Percentiles rank a stretch among this genome's conserved stretches.
Conservation (phyloP, 2,888 invertebrate species). For the Parelbella ahira region DNA sequence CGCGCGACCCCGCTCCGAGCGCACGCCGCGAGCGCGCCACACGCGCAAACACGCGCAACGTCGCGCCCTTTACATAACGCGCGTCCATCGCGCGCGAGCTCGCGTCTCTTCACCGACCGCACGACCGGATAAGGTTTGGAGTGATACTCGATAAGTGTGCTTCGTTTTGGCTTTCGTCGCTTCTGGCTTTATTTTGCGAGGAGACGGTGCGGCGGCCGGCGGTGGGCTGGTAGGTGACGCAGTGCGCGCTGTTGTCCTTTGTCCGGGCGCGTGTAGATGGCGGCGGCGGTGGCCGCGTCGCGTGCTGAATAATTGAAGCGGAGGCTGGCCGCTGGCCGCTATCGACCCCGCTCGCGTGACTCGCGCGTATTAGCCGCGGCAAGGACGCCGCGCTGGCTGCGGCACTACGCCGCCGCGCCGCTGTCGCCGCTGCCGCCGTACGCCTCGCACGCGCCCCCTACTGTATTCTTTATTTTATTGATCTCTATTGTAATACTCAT, state of each 20-base stretch:
- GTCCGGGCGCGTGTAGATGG: constrained; percentile 58
- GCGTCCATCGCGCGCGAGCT: constrained; percentile 58
- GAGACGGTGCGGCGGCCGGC: constrained; percentile 48
- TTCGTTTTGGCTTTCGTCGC: constrained; percentile 44
- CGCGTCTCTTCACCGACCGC: constrained; percentile 39
- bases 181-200: constrained; percentile 41
- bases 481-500: constrained; percentile 4
- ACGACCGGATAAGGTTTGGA: constrained; percentile 47
- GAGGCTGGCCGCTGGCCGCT: constrained; percentile 74
- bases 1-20: constrained; percentile 75
- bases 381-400: constrained; percentile 77
- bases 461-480: constrained; percentile 26
- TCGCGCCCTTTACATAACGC: constrained; percentile 77
- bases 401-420: constrained; percentile 49
- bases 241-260: constrained; percentile 57
- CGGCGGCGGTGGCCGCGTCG: constrained; percentile 55
- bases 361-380: constrained; percentile 62
- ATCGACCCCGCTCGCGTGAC: constrained; percentile 78
- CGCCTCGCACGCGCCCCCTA: constrained; percentile 35
- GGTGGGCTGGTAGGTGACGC: constrained; percentile 68
- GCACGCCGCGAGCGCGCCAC: constrained; percentile 72
- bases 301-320: constrained; percentile 75
- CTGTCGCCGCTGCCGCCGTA: constrained; percentile 42
- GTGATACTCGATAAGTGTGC: constrained; percentile 57
- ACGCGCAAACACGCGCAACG: constrained; percentile 62